Base-by-base conservation (phyloP, 2,888 invertebrate genomes). In the Andrena camellia region DNA sequence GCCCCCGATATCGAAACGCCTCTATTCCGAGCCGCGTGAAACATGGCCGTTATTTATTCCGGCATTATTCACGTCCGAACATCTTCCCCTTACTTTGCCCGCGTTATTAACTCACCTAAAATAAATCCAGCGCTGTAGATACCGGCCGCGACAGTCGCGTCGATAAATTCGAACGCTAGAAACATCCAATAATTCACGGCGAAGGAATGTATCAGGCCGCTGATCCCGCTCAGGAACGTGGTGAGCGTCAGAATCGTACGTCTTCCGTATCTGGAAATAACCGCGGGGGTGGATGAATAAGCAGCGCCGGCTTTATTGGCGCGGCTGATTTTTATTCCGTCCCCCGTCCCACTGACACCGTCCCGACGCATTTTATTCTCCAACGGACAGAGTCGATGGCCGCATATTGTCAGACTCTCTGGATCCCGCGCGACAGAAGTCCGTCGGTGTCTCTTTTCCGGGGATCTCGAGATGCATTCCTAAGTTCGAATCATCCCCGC, bases 121-220 rank as follows among this genome's bases (percentile, higher is more conserved):
- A 97, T 96, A 92, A 97, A 97, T 78, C 96, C 96, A 0, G 97
- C 96, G 4, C 96, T 96, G 90, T 96, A 97, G 13, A 97, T 95
- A 0, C 97, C 97, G 26, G 97, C 96, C 0, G 96, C 96, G 23
- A 96, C 94, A 1, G 96, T 93, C 0, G 97, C 96, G 91, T 97
- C 97, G 2, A 97, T 90, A 72, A 97, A 96, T 92, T 97, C 97
- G 33, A 97, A 95, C 0, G 95, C 90, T 42, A 97, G 90, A 92
- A 97, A 97, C 95, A 96, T 96, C 86, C 95, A 94, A 92, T 97
- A 97, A 84, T 95, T 96, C 76, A 96, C 95, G 73, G 97, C 96
- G 90, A 97, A 96, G 10, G 97, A 96, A 72, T 97, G 95, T 26
- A 95, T 94, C 50, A 97, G 93, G 2, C 97, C 97, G 73, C 96